Base-by-base conservation (phyloP, 2,888 invertebrate genomes). In the Drosophila birchii region DNA sequence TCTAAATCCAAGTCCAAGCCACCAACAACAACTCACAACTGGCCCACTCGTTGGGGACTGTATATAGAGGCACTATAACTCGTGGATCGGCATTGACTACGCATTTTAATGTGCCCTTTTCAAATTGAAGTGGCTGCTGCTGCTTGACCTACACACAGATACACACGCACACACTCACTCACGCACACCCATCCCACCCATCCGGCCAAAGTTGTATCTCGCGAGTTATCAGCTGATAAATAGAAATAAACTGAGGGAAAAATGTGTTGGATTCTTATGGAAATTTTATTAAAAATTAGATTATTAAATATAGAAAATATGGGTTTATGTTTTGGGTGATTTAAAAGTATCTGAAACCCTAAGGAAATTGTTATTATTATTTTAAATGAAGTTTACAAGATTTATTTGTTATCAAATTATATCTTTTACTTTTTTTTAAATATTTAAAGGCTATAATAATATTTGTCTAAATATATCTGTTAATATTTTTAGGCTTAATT, bases 51-150 rank as follows among this genome's bases (percentile, higher is more conserved):
- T 55, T 5, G 26, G 18, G 38, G 18, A 20, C 51, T 51, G 32
- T 64, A 66, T 63, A 62, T 67, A 64, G 62, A 61, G 51, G 29
- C 79, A 56, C 60, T 43, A 56, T 61, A 81, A 79, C 81, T 78
- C 83, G 85, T 81, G 74, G 82, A 81, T 83, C 76, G 83, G 71
- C 86, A 82, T 83, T 83, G 86, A 72, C 81, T 78, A 86, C 82
- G 86, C 86, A 66, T 73, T 83, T 78, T 79, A 81, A 75, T 77
- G 60, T 51, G 83, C 80, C 80, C 80, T 80, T 71, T 76, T 55
- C 78, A 73, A 58, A 66, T 73, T 55, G 41, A 76, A 78, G 74
- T 82, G 78, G 75, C 76, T 75, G 51, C 36, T 75, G 51, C 36
- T 73, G 73, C 66, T 73, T 73, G 73, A 73, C 73, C 73, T 59